Base-by-base conservation (phyloP, 2,888 invertebrate species). In the Drosophila mayaguana region DNA sequence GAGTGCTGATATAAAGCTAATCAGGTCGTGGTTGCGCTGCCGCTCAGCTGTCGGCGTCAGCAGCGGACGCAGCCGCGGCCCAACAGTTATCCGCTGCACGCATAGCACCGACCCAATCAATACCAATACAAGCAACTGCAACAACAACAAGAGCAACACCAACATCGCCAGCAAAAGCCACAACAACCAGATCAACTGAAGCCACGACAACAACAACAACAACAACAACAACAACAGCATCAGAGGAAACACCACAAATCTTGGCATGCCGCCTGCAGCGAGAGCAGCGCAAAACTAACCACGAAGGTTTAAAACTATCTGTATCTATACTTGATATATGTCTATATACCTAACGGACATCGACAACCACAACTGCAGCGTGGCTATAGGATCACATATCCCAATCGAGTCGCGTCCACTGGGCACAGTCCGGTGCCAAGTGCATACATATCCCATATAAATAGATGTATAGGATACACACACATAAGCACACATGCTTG, bases 1-100 rank as follows among this genome's bases (percentile, higher is more conserved):
- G 93, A 93, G 86, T 93, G 93, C 93, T 93, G 93, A 93, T 93
- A 93, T 91, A 91, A 91, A 91, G 90, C 92, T 72, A 81, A 68
- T 67, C 69, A 66, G 51, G 70, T 85, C 50, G 84, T 84, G 59
- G 75, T 66, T 3, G 43, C 68, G 18, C 62, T 46, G 22, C 64
- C 75, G 69, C 50, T 78, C 16, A 62, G 57, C 68, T 75, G 85
- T 59, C 63, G 72, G 22, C 66, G 74, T 16, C 70, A 82, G 74
- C 68, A 78, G 57, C 66, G 72, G 59, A 25, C 63, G 60, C 73
- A 69, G 59, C n/a, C 61, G 60, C 50, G 60, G n/a, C 72, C 68
- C 67, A 82, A 81, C 54, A 80, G 80, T 43, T 84, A 80, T 74
- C 87, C 83, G 53, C 63, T 88, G 68, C 89, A 86, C 54, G 88